A percentile compares a stretch with the other conserved stretches of the same genome.
Conservation (phyloP, 2,113 vertebrate genomes). For the Megaceryle torquata region DNA sequence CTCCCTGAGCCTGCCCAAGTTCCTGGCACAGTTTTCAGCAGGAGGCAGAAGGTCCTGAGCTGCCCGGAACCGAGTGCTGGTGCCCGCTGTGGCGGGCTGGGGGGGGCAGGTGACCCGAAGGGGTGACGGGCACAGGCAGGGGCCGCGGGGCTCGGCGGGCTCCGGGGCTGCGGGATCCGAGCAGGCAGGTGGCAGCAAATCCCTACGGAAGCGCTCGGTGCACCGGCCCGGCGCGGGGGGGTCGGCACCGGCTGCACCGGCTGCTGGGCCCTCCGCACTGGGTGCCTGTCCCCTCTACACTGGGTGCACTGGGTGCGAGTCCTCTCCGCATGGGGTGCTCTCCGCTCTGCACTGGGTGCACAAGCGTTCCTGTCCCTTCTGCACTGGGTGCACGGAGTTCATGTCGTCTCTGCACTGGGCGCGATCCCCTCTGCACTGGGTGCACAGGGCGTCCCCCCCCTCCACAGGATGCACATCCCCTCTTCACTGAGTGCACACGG, state of each 20-base stretch:
- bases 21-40: background rate
- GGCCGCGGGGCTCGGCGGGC: too few species aligned
- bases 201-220: background rate
- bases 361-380: too few species aligned
- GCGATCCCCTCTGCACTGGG: background rate
- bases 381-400: background rate
- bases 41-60: background rate
- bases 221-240: too few species aligned
- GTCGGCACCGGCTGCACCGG: background rate
- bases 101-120: background rate
- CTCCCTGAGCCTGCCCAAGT: background rate
- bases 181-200: conserved; percentile 58
- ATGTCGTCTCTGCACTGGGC: background rate
- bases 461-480: background rate
- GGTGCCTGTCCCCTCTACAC: background rate
- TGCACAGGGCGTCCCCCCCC: background rate
- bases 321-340: background rate
- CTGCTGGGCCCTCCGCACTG: too few species aligned
- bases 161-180: background rate
- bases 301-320: background rate
- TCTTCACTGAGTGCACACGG: background rate
- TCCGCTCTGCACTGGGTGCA: background rate
- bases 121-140: background rate
- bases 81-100: background rate
- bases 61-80: background rate